Evolutionary conservation across 1,140 invertebrate genomes (phyloP), one percentile per base, ranked within the genome.

Genomic region (Xylocopa sonorina): DNA sequence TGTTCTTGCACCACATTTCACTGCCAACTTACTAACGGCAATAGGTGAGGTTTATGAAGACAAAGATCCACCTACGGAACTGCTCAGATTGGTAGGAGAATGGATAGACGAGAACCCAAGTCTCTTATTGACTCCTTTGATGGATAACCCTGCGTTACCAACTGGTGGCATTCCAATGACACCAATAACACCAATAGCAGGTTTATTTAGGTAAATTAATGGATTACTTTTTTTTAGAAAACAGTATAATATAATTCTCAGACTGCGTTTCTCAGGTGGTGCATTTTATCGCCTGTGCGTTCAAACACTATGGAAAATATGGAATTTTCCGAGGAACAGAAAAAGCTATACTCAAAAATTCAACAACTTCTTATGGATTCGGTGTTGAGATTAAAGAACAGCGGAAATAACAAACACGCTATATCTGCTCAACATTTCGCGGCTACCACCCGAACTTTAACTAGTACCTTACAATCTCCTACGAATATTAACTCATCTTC

Each of bases 121-220:
- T 75, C 88, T 97, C 9, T 95, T 96, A 81, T 94, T 96, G 78
- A 95, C 96, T 14, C 95, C 96, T 1, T 94, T 97, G 79, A 92
- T 94, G 79, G 95, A 95, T 69, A 95, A 95, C 81, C 93, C 95
- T 24, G 94, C 95, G 7, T 88, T 97, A 38, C 96, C 96, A 0
- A 94, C 93, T 51, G 96, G 96, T 24, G 95, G 96, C 5, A 97
- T 97, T 76, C 95, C 96, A 0, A 97, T 97, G 96, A 95, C 96
- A 21, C 95, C 96, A 2, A 95, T 96, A 2, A 96, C 96, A n/a
- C 96, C 97, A 0, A 94, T 97, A 57, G 95, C 96, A 21, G 97
- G 96, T 1, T 92, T 97, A 5, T 94, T 97, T 69, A 92, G 92
- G 92, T 91, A 85, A 57, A 18, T 43, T 34, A 10, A 10, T 32